phyloP scores from a whole-genome alignment of 2,113 vertebrate genomes.

The Polypterus bichir region DNA sequence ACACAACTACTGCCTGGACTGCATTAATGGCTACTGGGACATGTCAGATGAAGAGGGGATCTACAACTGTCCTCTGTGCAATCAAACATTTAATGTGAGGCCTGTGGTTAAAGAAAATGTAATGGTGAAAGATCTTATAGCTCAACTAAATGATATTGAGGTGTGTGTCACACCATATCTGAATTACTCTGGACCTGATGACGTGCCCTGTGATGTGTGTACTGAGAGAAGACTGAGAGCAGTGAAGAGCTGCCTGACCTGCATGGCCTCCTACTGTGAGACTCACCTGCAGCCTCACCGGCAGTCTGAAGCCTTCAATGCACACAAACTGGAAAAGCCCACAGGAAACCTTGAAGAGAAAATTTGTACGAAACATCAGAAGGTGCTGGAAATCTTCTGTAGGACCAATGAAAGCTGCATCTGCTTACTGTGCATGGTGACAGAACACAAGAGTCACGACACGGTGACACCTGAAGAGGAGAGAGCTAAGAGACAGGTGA shows the following conservation, averaged over 20 bases:
- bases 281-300: conserved; percentile 9
- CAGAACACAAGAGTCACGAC: background rate
- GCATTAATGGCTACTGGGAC: conserved; percentile 2
- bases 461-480: background rate
- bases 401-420: conserved; percentile 1
- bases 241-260: conserved; percentile 9
- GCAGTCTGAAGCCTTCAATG: background rate
- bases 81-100: background rate
- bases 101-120: background rate
- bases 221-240: conserved; percentile 7
- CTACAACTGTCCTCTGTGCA: conserved; percentile 6
- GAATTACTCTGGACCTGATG: background rate
- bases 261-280: conserved; percentile 12
- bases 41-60: background rate
- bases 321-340: conserved; percentile 8
- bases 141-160: background rate
- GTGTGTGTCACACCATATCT: background rate
- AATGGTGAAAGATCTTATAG: background rate
- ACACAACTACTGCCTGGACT: conserved; percentile 6
- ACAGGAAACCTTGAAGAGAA: background rate
- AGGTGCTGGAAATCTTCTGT: conserved; percentile 14
- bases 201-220: conserved; percentile 10
- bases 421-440: background rate
- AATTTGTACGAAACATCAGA: conserved; percentile 2
- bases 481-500: background rate